phyloP scores from a whole-genome alignment of 2,888 invertebrate genomes.

The Drosophila testacea region DNA sequence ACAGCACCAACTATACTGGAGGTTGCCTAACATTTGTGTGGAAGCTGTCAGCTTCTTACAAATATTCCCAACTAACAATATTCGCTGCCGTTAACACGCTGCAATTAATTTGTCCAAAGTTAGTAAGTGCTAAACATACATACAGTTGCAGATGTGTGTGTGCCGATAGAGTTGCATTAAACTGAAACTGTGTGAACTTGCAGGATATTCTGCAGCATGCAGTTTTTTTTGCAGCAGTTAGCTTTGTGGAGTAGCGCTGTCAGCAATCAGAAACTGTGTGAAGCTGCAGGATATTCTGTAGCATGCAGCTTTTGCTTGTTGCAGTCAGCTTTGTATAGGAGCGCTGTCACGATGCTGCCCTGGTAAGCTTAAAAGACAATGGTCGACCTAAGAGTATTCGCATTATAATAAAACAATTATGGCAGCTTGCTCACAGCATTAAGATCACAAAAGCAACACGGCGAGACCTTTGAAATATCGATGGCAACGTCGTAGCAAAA shows the following conservation, averaged over 20 bases:
- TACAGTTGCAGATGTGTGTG: background rate
- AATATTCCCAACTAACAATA: constrained; percentile 9
- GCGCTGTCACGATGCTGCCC: constrained; percentile 60
- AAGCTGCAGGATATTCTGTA: constrained; percentile 32
- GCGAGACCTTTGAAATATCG: constrained; percentile 63
- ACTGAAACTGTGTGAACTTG: constrained; percentile 44
- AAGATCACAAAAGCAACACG: constrained; percentile 37
- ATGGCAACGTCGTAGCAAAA: constrained; percentile 46
- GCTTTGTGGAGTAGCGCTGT: background rate
- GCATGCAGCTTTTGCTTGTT: constrained; percentile 19
- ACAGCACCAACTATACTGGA: constrained; percentile 11
- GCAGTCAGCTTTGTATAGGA: constrained; percentile 44
- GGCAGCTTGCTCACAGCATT: constrained; percentile 55
- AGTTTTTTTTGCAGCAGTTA: too few species aligned
- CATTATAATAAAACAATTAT: constrained; percentile 77
- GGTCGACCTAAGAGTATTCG: constrained; percentile 20
- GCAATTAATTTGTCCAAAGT: constrained; percentile 52
- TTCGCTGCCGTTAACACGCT: constrained; percentile 39
- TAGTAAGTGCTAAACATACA: constrained; percentile 1
- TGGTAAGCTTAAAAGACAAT: constrained; percentile 33
- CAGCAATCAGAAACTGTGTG: constrained; percentile 32
- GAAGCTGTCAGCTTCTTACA: constrained; percentile 33
- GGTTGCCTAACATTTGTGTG: constrained; percentile 31
- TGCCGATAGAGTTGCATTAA: background rate
- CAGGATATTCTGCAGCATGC: constrained; percentile 1